Percentiles rank a stretch among this genome's conserved stretches.
Evolutionary conservation across 2,113 vertebrate genomes (phyloP).

Genomic region (Promerops cafer): DNA sequence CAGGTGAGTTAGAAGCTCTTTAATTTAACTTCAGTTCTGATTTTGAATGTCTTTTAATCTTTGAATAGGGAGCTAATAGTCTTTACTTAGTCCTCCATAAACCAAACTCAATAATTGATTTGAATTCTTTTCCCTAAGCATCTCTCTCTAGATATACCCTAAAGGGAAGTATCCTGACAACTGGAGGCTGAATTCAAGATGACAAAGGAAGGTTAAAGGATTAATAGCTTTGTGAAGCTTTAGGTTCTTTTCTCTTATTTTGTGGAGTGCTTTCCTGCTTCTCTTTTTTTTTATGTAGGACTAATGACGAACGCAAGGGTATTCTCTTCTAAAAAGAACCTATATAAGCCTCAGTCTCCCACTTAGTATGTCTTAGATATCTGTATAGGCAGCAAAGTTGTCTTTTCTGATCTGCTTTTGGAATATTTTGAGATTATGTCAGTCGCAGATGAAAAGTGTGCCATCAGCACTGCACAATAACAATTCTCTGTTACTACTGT

Average conservation of each 20-base stretch:
- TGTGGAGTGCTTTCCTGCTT: neutral
- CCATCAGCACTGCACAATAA: neutral
- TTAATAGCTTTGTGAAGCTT: neutral
- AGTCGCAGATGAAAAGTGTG: neutral
- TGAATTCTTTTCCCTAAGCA: neutral
- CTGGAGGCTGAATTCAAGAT: neutral
- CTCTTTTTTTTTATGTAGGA: neutral
- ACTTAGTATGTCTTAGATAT: neutral
- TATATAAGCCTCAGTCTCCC: neutral
- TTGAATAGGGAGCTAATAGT: neutral
- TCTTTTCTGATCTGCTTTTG: neutral
- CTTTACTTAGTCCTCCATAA: neutral
- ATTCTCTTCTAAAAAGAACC: neutral
- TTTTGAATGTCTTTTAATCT: neutral
- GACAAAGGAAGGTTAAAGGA: neutral
- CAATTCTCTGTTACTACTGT: neutral
- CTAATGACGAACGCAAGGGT: neutral
- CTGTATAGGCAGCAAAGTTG: fast-evolving
- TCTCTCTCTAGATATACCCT: neutral
- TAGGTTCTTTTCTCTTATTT: neutral
- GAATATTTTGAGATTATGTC: neutral
- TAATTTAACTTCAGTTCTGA: neutral
- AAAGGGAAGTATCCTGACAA: neutral
- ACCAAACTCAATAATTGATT: neutral
- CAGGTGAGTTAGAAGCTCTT: neutral